phyloP scores from a whole-genome alignment of 1,140 invertebrate species.

The Antheraea pernyi region DNA sequence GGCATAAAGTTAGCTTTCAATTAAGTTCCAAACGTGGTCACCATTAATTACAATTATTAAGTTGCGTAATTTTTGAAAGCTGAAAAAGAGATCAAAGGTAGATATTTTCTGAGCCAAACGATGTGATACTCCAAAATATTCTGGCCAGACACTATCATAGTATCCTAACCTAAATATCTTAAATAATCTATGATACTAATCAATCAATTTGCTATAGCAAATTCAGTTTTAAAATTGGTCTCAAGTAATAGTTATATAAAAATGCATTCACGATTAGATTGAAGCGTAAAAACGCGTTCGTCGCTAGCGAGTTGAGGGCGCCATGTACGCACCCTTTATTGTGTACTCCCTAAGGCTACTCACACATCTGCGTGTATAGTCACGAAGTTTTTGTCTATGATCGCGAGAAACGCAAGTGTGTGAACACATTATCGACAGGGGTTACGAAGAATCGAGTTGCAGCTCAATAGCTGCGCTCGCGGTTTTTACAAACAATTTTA shows the following conservation, averaged over 20 bases:
- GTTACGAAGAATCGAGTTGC: too few species aligned
- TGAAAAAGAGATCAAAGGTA: conserved; percentile 77
- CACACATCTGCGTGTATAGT: too few species aligned
- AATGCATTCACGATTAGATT: conserved; percentile 69
- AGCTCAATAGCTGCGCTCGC: too few species aligned
- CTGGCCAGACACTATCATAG: conserved; percentile 78
- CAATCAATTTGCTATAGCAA: conserved; percentile 71
- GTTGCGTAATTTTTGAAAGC: conserved; percentile 77
- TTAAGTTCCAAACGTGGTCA: conserved; percentile 73
- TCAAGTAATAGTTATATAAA: conserved; percentile 69
- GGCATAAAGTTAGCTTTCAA: conserved; percentile 78
- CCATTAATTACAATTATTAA: conserved; percentile 69
- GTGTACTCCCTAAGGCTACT: too few species aligned
- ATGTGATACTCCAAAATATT: conserved; percentile 79
- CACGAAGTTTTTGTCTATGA: too few species aligned
- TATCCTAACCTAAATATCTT: conserved; percentile 79
- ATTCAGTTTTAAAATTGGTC: conserved; percentile 76
- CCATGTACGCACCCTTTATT: not conserved
- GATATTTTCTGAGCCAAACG: conserved; percentile 79
- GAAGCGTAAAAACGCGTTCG: conserved; percentile 42
- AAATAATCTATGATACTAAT: conserved; percentile 75
- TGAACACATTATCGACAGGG: too few species aligned
- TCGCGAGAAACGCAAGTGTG: too few species aligned
- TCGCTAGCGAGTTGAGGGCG: not conserved
- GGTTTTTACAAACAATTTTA: too few species aligned